Percentiles rank a stretch among this genome's conserved stretches.
These are phyloP conservation scores for Camponotus floridanus DNA, from an alignment of 1,140 invertebrate species.

Conservation along the genomic window DNA sequence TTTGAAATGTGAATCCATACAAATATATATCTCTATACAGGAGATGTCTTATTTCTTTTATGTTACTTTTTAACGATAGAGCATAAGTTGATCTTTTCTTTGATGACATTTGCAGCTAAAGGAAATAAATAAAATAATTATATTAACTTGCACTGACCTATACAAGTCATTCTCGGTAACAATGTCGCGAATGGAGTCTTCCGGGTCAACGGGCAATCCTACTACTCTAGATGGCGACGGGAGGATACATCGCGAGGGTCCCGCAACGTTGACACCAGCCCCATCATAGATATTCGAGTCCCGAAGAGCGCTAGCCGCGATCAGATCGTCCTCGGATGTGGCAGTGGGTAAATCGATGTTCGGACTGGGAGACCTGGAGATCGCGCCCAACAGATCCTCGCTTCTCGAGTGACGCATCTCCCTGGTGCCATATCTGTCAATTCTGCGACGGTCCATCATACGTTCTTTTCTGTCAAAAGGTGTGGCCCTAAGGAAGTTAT, in stretches of 20 bases:
- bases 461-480: conserved; percentile 9
- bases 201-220: conserved; percentile 85
- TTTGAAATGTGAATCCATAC: background rate
- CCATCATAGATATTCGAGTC: conserved; percentile 70
- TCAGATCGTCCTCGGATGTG: conserved; percentile 84
- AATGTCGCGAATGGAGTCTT: conserved; percentile 89
- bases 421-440: conserved; percentile 78
- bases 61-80: too few species aligned
- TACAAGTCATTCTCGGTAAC: conserved; percentile 89
- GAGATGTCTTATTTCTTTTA: too few species aligned
- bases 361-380: conserved; percentile 78
- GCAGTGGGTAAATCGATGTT: conserved; percentile 67
- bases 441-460: conserved; percentile 34
- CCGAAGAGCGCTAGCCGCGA: conserved; percentile 82
- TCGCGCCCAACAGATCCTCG: conserved; percentile 81
- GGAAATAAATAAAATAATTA: too few species aligned
- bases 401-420: conserved; percentile 84
- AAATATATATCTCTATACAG: background rate
- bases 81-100: too few species aligned
- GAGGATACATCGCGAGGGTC: conserved; percentile 34
- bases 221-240: conserved; percentile 69
- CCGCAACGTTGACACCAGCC: background rate
- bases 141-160: conserved; percentile 82
- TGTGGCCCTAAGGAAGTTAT: conserved; percentile 36
- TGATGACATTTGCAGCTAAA: too few species aligned